Base-by-base conservation (phyloP, 2,113 vertebrate genomes). In the Uropsilus gracilis region DNA sequence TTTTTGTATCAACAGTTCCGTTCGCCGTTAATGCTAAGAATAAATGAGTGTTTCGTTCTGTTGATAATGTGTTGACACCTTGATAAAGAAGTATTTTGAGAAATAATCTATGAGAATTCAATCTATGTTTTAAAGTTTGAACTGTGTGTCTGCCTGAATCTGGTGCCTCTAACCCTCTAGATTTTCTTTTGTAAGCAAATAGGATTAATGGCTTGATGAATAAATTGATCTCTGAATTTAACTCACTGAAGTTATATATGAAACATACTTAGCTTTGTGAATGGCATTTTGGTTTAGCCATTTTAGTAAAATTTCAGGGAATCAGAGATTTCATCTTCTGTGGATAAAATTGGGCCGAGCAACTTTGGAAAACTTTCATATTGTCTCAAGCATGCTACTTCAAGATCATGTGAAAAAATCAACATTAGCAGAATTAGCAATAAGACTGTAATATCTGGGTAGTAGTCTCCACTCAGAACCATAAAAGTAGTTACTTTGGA, bases 271-370 rank as follows among this genome's bases (percentile, higher is more conserved):
- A 89, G 8, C 73, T 83, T 91, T 71, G 12, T 66, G 28, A 78
- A 46, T 88, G 37, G 18, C 30, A 82, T 69, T 82, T 64, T 95
- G 55, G 44, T 84, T 73, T 85, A 76, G 50, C 17, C 44, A 32
- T 37, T 68, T 91, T 77, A 57, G 34, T 86, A 66, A 68, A 83
- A 77, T 95, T 95, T 92, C n/a, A 14, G 24, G 48, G 12, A 66
- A 84, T 2, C 57, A 69, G 53, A 83, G 71, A 68, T 84, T 73
- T 61, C 57, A 46, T 63, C 34, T 78, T 83, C 14, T 2, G 7
- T 90, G 80, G 63, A 59, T 78, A 86, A 72, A 59, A 17, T 53
- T 73, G 18, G n/a, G 12, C 37, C 61, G 34, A 9, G 34, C 26
- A 44, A 30, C 16, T 48, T 86, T 90, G 20, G n/a, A 50, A 46